phyloP scores from a whole-genome alignment of 2,888 invertebrate species.

The Zeuzera pyrina region DNA sequence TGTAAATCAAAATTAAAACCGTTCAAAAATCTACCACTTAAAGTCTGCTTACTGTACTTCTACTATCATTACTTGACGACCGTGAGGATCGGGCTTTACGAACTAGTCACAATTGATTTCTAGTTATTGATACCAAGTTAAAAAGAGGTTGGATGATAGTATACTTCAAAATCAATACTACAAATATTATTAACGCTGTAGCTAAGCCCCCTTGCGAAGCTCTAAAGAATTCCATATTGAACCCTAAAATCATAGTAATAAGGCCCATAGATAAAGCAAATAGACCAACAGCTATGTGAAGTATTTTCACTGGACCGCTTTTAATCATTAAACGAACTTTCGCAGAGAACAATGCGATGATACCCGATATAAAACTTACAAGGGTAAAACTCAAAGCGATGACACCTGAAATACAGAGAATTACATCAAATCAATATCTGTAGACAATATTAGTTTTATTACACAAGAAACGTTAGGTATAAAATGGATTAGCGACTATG shows the following conservation, averaged over 20 bases:
- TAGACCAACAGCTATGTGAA: constrained; percentile 68
- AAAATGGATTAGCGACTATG: too few species aligned
- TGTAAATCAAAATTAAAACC: not conserved
- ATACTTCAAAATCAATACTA: constrained; percentile 40
- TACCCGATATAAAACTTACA: constrained; percentile 57
- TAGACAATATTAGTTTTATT: too few species aligned
- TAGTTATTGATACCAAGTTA: constrained; percentile 43
- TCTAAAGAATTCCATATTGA: constrained; percentile 50
- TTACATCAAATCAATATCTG: too few species aligned
- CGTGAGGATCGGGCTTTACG: constrained; percentile 27
- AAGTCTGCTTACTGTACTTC: not conserved
- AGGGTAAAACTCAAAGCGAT: constrained; percentile 60
- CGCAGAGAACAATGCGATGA: constrained; percentile 63
- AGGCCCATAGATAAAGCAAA: constrained; percentile 67
- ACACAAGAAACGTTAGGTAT: too few species aligned
- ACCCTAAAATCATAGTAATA: constrained; percentile 50
- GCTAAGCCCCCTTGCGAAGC: constrained; percentile 35
- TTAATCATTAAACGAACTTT: constrained; percentile 60
- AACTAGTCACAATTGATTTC: constrained; percentile 45
- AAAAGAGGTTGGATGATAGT: constrained; percentile 48
- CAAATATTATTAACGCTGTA: constrained; percentile 47
- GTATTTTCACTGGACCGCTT: constrained; percentile 60
- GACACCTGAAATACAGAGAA: constrained; percentile 65
- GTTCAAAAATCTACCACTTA: too few species aligned
- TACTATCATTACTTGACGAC: too few species aligned